Evolutionary conservation across 2,113 vertebrate genomes (phyloP).

Genomic region (Numenius arquata): DNA sequence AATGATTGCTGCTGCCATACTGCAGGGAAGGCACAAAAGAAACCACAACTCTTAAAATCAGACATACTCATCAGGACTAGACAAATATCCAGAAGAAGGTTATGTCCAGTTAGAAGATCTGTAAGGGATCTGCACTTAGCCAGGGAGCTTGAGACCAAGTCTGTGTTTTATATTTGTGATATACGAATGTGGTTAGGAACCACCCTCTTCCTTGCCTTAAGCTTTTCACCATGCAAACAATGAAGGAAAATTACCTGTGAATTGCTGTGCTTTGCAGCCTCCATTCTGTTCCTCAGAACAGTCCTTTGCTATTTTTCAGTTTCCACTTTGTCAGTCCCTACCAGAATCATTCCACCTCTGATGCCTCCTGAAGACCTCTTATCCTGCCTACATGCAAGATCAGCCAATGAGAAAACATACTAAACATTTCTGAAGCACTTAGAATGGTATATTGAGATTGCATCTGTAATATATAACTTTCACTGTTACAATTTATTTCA

Average conservation of each 20-base stretch:
- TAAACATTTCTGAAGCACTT: not conserved
- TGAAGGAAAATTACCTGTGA: not conserved
- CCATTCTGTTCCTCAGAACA: not conserved
- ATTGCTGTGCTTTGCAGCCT: not conserved
- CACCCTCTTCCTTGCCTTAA: not conserved
- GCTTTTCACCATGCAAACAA: not conserved
- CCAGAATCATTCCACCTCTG: not conserved
- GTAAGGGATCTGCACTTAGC: not conserved
- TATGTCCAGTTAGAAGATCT: not conserved
- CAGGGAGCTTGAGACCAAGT: not conserved
- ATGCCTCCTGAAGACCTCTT: not conserved
- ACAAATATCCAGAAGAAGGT: not conserved
- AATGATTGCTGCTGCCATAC: not conserved
- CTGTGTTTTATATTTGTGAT: not conserved
- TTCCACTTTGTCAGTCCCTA: not conserved
- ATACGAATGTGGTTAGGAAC: not conserved
- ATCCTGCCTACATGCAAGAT: not conserved
- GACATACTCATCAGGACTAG: not conserved
- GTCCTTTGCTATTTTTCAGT: not conserved
- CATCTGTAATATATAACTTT: not conserved
- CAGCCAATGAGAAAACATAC: not conserved
- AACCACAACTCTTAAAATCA: not conserved
- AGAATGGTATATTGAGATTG: not conserved
- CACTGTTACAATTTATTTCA: not conserved
- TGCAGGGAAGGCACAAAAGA: not conserved